These are phyloP conservation scores for Syngnathus typhle DNA, from an alignment of 2,113 vertebrate genomes.

Conservation along the genomic window DNA sequence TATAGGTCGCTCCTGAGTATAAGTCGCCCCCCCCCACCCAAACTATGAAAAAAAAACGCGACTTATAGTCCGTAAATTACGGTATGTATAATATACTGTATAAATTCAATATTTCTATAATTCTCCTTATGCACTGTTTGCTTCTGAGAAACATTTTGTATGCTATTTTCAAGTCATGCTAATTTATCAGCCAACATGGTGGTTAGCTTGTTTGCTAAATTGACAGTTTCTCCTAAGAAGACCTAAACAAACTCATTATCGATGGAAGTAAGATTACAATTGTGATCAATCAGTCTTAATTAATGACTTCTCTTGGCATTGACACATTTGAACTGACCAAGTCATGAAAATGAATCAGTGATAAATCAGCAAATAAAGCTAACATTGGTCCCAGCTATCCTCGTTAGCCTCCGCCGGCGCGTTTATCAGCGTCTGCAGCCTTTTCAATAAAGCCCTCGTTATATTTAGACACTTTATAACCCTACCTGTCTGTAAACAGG, in stretches of 20 bases:
- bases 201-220: background rate
- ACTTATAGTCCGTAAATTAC: too few species aligned
- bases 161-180: background rate
- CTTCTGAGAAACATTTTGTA: background rate
- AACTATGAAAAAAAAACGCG: too few species aligned
- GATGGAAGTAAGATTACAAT: background rate
- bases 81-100: too few species aligned
- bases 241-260: background rate
- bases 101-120: background rate
- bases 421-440: slow-evolving; percentile 4
- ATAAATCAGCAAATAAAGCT: background rate
- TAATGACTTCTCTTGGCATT: background rate
- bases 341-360: background rate
- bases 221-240: background rate
- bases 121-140: background rate
- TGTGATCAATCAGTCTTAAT: background rate
- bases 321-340: background rate
- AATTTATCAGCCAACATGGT: background rate
- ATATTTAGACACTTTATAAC: slow-evolving; percentile 36
- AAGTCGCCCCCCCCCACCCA: too few species aligned
- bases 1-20: too few species aligned
- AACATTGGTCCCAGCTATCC: background rate
- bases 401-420: background rate
- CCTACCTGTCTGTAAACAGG: slow-evolving; percentile 51
- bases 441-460: slow-evolving; percentile 18